phyloP scores from a whole-genome alignment of 2,113 vertebrate species.

The Protobothrops mucrosquamatus region DNA sequence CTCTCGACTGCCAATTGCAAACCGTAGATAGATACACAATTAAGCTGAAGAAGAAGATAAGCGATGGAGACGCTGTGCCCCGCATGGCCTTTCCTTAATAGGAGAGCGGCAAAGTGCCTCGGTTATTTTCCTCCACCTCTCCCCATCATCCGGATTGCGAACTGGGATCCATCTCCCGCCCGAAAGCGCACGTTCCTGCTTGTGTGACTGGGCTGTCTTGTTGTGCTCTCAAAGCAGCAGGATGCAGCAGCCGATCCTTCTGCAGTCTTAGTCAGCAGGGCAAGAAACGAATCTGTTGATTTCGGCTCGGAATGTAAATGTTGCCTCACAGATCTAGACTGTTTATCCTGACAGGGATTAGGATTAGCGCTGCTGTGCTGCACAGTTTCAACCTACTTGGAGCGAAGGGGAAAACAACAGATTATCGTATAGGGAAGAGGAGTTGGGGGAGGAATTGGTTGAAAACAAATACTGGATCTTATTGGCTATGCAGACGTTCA shows the following conservation, averaged over 20 bases:
- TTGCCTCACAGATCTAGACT: neutral
- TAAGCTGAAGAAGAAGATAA: neutral
- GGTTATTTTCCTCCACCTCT: neutral
- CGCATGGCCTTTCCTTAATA: neutral
- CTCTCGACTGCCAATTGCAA: neutral
- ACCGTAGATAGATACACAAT: neutral
- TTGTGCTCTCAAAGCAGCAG: neutral
- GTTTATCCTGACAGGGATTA: conserved; percentile 13
- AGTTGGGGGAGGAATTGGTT: neutral
- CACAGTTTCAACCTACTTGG: neutral
- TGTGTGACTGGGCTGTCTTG: neutral
- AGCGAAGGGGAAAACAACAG: neutral
- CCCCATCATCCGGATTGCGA: neutral
- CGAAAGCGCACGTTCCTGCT: neutral
- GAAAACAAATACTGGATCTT: neutral
- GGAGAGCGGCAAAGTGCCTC: neutral
- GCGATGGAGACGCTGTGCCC: neutral
- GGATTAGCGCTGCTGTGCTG: conserved; percentile 1
- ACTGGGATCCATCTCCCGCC: neutral
- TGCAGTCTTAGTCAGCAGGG: conserved; percentile 19
- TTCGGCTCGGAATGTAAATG: conserved; percentile 4
- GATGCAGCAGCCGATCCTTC: neutral
- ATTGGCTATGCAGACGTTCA: too few species aligned
- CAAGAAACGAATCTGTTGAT: conserved; percentile 16
- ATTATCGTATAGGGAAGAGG: neutral